A percentile compares a stretch with the other conserved stretches of the same genome.
These are phyloP conservation scores for Brachystomella parvula DNA, from an alignment of 1,140 invertebrate genomes.

Conservation along the genomic window DNA sequence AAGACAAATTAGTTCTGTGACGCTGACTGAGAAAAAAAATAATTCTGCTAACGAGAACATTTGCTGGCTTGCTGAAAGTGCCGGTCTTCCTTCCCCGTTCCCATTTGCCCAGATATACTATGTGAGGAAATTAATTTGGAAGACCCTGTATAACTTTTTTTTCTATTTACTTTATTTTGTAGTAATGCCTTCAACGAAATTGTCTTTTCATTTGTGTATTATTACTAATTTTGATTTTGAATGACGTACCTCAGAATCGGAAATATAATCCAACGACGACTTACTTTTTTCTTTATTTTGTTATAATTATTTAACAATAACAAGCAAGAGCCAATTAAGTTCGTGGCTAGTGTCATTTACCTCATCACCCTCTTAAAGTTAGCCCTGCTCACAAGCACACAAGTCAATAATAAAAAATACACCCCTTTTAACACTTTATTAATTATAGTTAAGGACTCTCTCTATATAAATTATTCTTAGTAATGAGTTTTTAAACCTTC, in stretches of 20 bases:
- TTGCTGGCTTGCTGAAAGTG: too few relatives aligned
- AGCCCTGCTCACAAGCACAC: slow-evolving; percentile 30
- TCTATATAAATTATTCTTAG: background rate
- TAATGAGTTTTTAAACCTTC: background rate
- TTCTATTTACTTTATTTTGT: slow-evolving; percentile 8
- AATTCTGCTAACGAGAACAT: too few relatives aligned
- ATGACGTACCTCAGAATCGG: too few relatives aligned
- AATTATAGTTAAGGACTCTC: too few relatives aligned
- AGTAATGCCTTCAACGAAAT: slow-evolving; percentile 37
- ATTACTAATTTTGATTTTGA: too few relatives aligned
- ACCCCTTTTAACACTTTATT: slow-evolving; percentile 24
- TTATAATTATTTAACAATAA: slow-evolving; percentile 38
- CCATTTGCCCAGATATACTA: too few relatives aligned
- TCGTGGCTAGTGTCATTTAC: slow-evolving; percentile 8
- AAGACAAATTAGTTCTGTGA: too few relatives aligned
- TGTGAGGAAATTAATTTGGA: slow-evolving; percentile 29
- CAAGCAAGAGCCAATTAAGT: slow-evolving; percentile 33
- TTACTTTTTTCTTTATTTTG: too few relatives aligned
- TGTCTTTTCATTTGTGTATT: slow-evolving; percentile 32
- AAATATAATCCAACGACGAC: slow-evolving; percentile 35
- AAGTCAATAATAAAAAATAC: slow-evolving; percentile 37
- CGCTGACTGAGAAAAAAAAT: too few relatives aligned
- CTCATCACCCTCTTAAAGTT: slow-evolving; percentile 20
- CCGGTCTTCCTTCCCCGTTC: too few relatives aligned
- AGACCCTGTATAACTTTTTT: slow-evolving; percentile 32